Evolutionary conservation across 2,797 vertebrate species (phyloP), one percentile per base, ranked within the genome.

Genomic region (Anableps anableps): DNA sequence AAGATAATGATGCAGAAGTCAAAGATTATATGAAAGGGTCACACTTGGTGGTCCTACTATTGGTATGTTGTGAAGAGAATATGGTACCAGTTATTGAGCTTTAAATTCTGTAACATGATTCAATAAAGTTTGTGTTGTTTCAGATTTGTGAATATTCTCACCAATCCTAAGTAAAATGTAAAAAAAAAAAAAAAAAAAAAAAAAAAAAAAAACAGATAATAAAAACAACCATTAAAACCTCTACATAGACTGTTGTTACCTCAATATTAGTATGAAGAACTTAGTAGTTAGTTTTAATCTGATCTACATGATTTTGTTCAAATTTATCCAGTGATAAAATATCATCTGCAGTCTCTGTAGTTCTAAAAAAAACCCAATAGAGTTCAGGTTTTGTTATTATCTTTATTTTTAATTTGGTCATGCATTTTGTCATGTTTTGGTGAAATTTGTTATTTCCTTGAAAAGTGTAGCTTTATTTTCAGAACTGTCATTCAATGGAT

Each of bases 1-100:
- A 80, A 82, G 17, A 76, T 48, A 21, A 75, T 21, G 50, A 2
- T 38, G 38, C 50, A 66, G 77, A 79, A 47, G 38, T 23, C 68
- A 60, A 7, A 66, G 68, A 76, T 36, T 53, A 55, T 31, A 77
- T 48, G 29, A 81, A 72, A 34, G 41, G 58, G 31, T 62, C 62
- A 50, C 31, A 2, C 53, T 48, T 76, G 8, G 34, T 48, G 50
- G 68, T 21, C 11, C 29, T 75, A 53, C 19, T 1, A 34, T 11
- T n/a, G 11, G 53, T 34, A 60, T 51, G n/a, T 47, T 80, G 47
- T n/a, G 41, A 55, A 29, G 75, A 23, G 38, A 76, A 47, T n/a
- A 70, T 45, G 41, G 5, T 21, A 16, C 5, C 29, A 29, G 55
- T 60, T n/a, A 31, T 14, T 58, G 53, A 58, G 26, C 53, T 58